phyloP scores from a whole-genome alignment of 1,140 invertebrate genomes.

The Anadara kagoshimensis region DNA sequence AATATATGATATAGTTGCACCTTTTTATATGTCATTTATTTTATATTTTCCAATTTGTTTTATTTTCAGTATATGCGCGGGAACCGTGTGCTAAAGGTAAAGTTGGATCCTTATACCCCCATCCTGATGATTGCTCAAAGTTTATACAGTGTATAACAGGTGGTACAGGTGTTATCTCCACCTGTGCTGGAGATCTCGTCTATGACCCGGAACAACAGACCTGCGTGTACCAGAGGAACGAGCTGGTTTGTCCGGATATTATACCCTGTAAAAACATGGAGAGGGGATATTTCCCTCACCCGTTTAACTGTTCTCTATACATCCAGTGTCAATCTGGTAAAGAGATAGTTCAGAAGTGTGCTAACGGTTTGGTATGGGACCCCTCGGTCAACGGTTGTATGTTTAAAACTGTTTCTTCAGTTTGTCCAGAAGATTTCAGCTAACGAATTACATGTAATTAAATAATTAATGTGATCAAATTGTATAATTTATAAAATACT shows the following conservation, averaged over 20 bases:
- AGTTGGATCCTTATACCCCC: constrained; percentile 30
- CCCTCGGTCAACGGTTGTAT: constrained; percentile 40
- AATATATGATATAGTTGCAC: no score
- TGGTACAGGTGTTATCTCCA: constrained; percentile 21
- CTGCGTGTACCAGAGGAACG: constrained; percentile 36
- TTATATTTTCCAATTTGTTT: background rate
- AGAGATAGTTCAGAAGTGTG: constrained; percentile 31
- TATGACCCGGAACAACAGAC: constrained; percentile 36
- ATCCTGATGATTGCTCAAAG: constrained; percentile 39
- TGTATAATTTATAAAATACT: no score
- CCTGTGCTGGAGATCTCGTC: constrained; percentile 37
- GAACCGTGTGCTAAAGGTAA: constrained; percentile 32
- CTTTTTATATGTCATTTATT: background rate
- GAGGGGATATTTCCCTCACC: constrained; percentile 39
- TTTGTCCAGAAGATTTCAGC: constrained; percentile 9
- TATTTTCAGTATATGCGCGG: constrained; percentile 29
- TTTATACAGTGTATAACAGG: constrained; percentile 40
- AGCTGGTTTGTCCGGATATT: constrained; percentile 40
- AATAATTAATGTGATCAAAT: no score
- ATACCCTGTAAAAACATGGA: constrained; percentile 32
- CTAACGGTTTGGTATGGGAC: constrained; percentile 33
- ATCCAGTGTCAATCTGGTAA: constrained; percentile 43
- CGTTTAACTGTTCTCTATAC: constrained; percentile 37
- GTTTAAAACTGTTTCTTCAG: constrained; percentile 22
- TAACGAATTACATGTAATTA: no score